Base-by-base conservation (phyloP, 1,140 invertebrate genomes). In the Magallana ariakensis region DNA sequence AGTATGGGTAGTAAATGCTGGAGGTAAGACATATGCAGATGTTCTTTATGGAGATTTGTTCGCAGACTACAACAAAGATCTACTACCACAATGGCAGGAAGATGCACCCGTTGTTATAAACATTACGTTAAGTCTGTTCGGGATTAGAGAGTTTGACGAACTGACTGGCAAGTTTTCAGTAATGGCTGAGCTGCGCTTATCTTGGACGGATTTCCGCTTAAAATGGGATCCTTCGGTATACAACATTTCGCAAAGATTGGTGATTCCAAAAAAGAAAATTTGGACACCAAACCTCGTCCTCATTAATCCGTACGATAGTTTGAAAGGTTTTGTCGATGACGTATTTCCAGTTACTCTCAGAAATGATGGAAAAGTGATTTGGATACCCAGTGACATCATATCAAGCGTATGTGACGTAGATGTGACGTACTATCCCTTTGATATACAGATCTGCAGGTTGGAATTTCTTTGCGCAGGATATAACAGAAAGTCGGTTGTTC, bases 131-230 rank as follows among this genome's bases (percentile, higher is more conserved):
- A 66, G 33, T 70, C 58, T 87, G 1, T 80, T 87, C 5, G 83
- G 87, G n/a, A 87, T 87, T 7, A 60, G 56, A 83, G 83, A 87
- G 15, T 87, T 87, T 58, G 84, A 87, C 56, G 87, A 87, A 66
- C 83, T 87, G 19, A 87, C 70, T n/a, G 87, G 87, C 0, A 87
- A 87, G 62, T 87, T 87, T 66, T 26, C 87, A 1, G 56, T 87
- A 19, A 85, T 9, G 70, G 83, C 7, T 84, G 81, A 3, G 53
- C 82, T n/a, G 58, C 54, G n/a, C 58, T 84, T 15, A 57, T 6
- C 9, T 87, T 83, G 87, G 26, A 54, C 33, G 0, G 87, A 87
- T 33, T 26, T 57, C 46, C 66, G 87, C 33, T 53, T 87, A 16
- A 53, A 70, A 85, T 87, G 87, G 87, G 55, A 87, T 66, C 83